Evolutionary conservation across 2,888 invertebrate genomes (phyloP), one percentile per base, ranked within the genome.

Genomic region (Lysandra bellargus): DNA sequence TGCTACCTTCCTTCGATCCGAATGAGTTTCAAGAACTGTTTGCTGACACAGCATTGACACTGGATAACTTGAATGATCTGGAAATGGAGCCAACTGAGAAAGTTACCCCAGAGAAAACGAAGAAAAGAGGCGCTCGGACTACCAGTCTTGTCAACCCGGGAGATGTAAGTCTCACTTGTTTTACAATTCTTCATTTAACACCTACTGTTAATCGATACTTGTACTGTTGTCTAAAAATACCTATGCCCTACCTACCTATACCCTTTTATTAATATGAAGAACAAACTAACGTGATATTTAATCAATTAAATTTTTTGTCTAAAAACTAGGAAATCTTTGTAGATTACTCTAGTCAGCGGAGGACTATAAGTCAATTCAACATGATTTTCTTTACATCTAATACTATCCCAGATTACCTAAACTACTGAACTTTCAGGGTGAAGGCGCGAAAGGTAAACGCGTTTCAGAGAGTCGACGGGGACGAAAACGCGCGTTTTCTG

Each of bases 401-500:
- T 61, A 61, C 1, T 23, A n/a, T 14, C 69, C 14, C 0, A 0
- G 79, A 61, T 61, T 7, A 61, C 5, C 0, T n/a, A 64, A 9
- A 30, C 30, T 9, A 64, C 30, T 12, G 14, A 69, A 33, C 5
- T 30, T 78, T 79, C 79, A 83, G 81, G 87, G 86, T 17, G 86
- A 86, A 60, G 64, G 80, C 1, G 85, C 57, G 1, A 53, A 87
- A 3, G 82, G 79, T n/a, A 87, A 87, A 80, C 86, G 87, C 17
- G 85, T 86, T 2, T 79, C 80, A 23, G 89, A 87, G 6, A 87
- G 88, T 78, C 91, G 91, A 82, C 90, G 92, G 9, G 92, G 92
- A 4, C 86, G 92, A 49, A 92, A 93, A 81, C 88, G 93, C 1
- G 92, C 92, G 0, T 83, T 87, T 4, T 93, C 93, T 0, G 87